phyloP scores from a whole-genome alignment of 2,113 vertebrate genomes.

The Catagonus wagneri region DNA sequence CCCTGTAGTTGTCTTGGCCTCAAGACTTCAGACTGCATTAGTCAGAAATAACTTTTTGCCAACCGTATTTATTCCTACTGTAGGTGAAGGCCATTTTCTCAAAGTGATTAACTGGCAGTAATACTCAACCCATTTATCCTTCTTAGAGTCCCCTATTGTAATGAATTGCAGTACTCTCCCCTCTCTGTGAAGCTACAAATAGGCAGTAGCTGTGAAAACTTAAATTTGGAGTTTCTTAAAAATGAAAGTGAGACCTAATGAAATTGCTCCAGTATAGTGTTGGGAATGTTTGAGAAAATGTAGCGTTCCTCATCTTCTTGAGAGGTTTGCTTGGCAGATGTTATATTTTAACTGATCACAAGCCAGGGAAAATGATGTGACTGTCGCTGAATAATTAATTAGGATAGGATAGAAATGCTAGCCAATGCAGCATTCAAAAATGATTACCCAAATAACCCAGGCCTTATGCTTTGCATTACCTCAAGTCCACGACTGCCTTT shows the following conservation, averaged over 20 bases:
- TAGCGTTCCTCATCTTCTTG: conserved; percentile 68
- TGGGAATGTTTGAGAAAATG: conserved; percentile 51
- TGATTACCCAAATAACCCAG: conserved; percentile 44
- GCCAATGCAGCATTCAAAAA: conserved; percentile 27
- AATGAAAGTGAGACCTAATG: conserved; percentile 63
- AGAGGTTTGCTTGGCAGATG: conserved; percentile 64
- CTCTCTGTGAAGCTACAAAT: conserved; percentile 50
- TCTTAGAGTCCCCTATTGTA: conserved; percentile 53
- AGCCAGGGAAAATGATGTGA: conserved; percentile 54
- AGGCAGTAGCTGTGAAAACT: conserved; percentile 51
- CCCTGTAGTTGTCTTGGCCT: conserved; percentile 50
- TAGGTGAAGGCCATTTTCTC: conserved; percentile 72
- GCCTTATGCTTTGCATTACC: background rate
- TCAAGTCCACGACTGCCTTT: background rate
- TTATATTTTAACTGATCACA: conserved; percentile 60
- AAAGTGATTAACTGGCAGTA: conserved; percentile 73
- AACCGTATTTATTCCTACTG: conserved; percentile 53
- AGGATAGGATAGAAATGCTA: conserved; percentile 42
- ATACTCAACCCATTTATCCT: conserved; percentile 71
- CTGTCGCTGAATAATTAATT: conserved; percentile 72
- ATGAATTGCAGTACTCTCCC: conserved; percentile 28
- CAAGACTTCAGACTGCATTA: conserved; percentile 60
- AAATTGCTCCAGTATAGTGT: conserved; percentile 65
- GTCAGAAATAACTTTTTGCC: conserved; percentile 68
- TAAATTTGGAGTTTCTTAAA: conserved; percentile 64